Conservation (phyloP, 1,140 invertebrate genomes). For the Brachystomella parvula region DNA sequence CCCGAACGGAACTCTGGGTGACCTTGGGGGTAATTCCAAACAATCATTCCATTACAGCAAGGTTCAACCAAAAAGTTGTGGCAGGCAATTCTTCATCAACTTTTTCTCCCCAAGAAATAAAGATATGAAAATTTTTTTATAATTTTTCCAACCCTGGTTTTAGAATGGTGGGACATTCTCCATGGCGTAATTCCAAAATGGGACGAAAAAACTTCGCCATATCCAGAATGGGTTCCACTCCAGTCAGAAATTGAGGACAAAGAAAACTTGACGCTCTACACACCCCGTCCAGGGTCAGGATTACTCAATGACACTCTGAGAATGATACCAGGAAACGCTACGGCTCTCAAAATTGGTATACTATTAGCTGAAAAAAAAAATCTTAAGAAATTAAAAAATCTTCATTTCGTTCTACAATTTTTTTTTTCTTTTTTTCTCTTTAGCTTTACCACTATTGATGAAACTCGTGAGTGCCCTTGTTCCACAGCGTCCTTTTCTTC, state of each 20-base stretch:
- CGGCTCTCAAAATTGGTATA: conserved; percentile 23
- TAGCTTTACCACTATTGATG: conserved; percentile 31
- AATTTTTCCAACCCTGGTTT: background rate
- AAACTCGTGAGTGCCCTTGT: conserved; percentile 23
- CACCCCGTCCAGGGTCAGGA: background rate
- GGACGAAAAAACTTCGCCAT: conserved; percentile 23
- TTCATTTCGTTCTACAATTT: background rate
- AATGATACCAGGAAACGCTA: conserved; percentile 25
- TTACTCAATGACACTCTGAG: conserved; percentile 26
- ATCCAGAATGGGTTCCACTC: background rate
- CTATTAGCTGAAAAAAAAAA: background rate
- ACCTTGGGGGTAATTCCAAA: background rate
- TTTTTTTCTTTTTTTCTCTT: no score
- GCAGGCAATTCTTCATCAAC: background rate
- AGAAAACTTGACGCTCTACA: conserved; percentile 32
- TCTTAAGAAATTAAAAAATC: background rate
- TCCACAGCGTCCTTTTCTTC: conserved; percentile 17
- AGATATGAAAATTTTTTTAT: background rate
- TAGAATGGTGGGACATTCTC: conserved; percentile 20
- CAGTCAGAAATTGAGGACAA: conserved; percentile 21
- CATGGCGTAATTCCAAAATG: conserved; percentile 21
- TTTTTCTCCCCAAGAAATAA: background rate
- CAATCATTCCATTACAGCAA: background rate
- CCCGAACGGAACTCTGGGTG: background rate
- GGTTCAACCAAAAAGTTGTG: background rate